Evolutionary conservation across 1,140 invertebrate species (phyloP), one percentile per base, ranked within the genome.

Genomic region (Mycetomoellerius zeteki): DNA sequence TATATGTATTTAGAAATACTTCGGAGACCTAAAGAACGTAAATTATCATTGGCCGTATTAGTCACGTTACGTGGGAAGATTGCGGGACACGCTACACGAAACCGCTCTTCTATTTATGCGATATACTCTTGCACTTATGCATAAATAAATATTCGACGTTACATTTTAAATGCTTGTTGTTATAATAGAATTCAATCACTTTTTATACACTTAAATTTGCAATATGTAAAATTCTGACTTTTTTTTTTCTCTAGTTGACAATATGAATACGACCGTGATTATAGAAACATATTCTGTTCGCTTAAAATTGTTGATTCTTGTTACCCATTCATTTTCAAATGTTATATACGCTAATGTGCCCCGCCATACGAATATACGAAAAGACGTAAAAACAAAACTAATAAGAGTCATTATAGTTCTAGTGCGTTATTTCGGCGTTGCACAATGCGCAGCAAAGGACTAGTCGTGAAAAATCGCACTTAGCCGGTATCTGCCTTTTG

Each of bases 31-130:
- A 50, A 78, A 50, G 75, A 78, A 64, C 58, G 58, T 78, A 64
- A 78, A 78, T 78, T 78, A 64, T 33, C 24, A 47, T 64, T 27
- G 37, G 37, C 64, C 24, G 75, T 21, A 56, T 76, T 58, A 76
- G 73, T 77, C 24, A 21, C 37, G 4, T 43, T 64, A 78, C 60
- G 58, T 43, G 24, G 37, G 75, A 78, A 64, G 37, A 50, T 78
- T 78, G 58, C 75, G 27, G n/a, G 4, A n/a, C 30, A 58, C 24
- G 56, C 12, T 58, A 14, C 73, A 54, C 33, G 33, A 76, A 77
- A 47, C n/a, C n/a, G 56, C 12, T 30, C 21, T 27, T 75, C 33
- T 73, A 33, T 33, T 56, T 37, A 3, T 16, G 19, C 19, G 0
- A 7, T 43, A 3, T 14, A 33, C 6, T 54, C 24, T 47, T 27